A percentile compares a stretch with the other conserved stretches of the same genome.
Evolutionary conservation across 2,113 vertebrate species (phyloP).

Genomic region (Eptesicus fuscus): DNA sequence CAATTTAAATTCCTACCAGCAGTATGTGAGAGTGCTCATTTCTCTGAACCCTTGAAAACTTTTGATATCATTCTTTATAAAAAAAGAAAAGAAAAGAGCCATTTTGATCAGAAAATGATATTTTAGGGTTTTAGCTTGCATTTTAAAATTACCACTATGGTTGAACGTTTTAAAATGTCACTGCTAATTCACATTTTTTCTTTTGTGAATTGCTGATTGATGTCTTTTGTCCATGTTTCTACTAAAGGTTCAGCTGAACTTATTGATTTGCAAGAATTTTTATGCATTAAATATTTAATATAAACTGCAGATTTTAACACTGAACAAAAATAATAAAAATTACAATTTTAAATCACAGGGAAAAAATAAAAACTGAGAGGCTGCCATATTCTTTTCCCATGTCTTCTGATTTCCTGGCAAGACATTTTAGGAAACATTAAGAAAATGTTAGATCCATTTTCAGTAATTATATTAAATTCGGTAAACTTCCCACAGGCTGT

Average conservation of each 20-base stretch:
- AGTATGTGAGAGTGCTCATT: background rate
- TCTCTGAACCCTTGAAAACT: slow-evolving; percentile 13
- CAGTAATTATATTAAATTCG: background rate
- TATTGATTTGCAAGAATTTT: slow-evolving; percentile 22
- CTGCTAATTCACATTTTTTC: background rate
- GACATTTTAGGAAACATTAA: background rate
- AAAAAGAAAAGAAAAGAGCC: background rate
- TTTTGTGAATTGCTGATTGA: slow-evolving; percentile 30
- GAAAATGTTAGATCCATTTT: slow-evolving; percentile 16
- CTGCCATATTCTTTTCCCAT: background rate
- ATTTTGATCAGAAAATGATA: background rate
- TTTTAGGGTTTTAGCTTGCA: background rate
- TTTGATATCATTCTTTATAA: background rate
- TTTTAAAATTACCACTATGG: slow-evolving; percentile 12
- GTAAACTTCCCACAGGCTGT: background rate
- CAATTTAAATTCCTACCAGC: background rate
- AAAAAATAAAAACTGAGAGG: background rate
- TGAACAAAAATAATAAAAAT: slow-evolving; percentile 13
- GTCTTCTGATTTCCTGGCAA: background rate
- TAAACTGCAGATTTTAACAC: background rate
- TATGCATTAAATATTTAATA: background rate
- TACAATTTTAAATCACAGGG: background rate
- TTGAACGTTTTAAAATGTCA: slow-evolving; percentile 18
- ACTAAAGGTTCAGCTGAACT: background rate
- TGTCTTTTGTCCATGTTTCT: slow-evolving; percentile 15